Evolutionary conservation across 2,797 vertebrate genomes (phyloP).

Genomic region (Micrastur ruficollis): DNA sequence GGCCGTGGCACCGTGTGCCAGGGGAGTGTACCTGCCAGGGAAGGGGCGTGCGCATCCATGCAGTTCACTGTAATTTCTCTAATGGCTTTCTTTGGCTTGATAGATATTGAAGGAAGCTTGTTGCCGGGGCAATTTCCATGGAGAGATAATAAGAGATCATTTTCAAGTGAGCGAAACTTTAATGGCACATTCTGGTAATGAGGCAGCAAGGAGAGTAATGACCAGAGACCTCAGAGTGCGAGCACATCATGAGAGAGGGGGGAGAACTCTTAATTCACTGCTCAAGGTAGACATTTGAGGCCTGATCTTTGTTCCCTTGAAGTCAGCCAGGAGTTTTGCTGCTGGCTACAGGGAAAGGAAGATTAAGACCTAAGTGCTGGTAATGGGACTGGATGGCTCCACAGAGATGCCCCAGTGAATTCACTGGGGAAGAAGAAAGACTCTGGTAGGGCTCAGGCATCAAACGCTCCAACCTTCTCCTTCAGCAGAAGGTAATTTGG

Average conservation of each 20-base stretch:
- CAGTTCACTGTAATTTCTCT: constrained; percentile 55
- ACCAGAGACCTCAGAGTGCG: constrained; percentile 19
- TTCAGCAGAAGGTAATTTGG: background rate
- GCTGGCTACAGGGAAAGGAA: background rate
- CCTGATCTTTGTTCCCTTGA: background rate
- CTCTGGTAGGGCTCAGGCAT: background rate
- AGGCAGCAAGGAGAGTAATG: constrained; percentile 72
- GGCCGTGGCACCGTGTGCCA: accelerated
- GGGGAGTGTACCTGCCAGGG: background rate
- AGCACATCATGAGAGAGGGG: background rate
- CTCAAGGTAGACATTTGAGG: background rate
- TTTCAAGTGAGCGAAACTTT: constrained; percentile 72
- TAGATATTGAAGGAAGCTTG: constrained; percentile 71
- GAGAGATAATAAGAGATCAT: constrained; percentile 75
- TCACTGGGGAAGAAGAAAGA: background rate
- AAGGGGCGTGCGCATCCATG: constrained; percentile 1
- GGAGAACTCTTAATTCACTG: constrained; percentile 17
- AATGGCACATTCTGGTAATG: constrained; percentile 74
- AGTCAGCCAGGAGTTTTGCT: background rate
- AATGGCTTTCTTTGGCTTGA: constrained; percentile 68
- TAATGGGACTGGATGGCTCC: background rate
- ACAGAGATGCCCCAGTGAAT: background rate
- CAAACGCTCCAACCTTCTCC: background rate
- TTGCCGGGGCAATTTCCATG: constrained; percentile 72
- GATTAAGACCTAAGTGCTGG: background rate